Base-by-base conservation (phyloP, 2,797 vertebrate species). In the Manis crassicaudata region DNA sequence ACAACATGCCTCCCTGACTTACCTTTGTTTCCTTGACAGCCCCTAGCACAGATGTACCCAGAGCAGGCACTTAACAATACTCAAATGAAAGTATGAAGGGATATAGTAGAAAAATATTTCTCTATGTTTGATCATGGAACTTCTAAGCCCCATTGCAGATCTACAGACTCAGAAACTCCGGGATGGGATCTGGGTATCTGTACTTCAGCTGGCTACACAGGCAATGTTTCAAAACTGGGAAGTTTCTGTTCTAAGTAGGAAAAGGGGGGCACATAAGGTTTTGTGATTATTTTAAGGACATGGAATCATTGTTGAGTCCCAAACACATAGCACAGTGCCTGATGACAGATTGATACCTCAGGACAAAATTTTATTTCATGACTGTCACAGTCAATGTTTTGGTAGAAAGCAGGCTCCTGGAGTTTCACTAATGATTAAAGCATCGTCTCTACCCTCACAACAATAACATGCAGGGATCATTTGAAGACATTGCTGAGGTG, bases 1-100 rank as follows among this genome's bases (percentile, higher is more conserved):
- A 83, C 94, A 60, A 77, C 65, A 40, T 46, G 70, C 50, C 92
- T 77, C 54, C 54, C 77, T 84, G 79, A 95, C 80, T 95, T 88
- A 86, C 65, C 87, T 89, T 65, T 77, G 88, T 68, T 79, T 85
- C 73, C 63, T 81, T 58, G 88, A 84, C 67, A 90, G 67, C 29
- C 77, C 10, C 62, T 72, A 83, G 54, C 72, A 72, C 76, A 87
- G 65, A 21, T 50, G 46, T 46, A 29, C 27, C 86, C 5, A 52
- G 67, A 52, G 27, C 12, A 68, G 25, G 32, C 67, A 35, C 50
- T 94, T 46, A 52, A 3, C 40, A 75, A 82, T 14, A 87, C 60
- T 50, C 73, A 83, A 25, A 43, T 6, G 32, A 68, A 37, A 6
- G 10, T 27, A 86, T 54, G 70, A 83, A 62, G 10, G 21, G 50